Percentiles rank a stretch among this genome's conserved stretches.
These are phyloP conservation scores for Coelopa frigida DNA, from an alignment of 1,140 invertebrate species.

Conservation along the genomic window DNA sequence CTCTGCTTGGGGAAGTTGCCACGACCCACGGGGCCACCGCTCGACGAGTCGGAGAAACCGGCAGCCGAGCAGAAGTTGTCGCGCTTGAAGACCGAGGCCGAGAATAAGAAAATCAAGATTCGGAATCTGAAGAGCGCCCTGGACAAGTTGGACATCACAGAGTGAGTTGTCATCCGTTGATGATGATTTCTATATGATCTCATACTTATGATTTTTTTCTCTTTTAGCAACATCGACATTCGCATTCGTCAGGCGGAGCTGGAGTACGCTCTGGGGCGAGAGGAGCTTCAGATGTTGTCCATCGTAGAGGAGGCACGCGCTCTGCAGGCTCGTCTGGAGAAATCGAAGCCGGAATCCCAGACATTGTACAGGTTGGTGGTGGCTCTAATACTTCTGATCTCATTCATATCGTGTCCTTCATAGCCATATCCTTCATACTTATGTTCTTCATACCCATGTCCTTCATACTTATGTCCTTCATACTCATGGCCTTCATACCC, in stretches of 20 bases:
- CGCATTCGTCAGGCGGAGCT: slow-evolving; percentile 82
- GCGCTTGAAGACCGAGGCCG: slow-evolving; percentile 59
- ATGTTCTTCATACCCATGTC: background rate
- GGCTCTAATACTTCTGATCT: background rate
- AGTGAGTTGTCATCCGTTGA: slow-evolving; percentile 45
- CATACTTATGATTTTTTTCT: slow-evolving; percentile 4
- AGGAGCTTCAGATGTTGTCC: slow-evolving; percentile 77
- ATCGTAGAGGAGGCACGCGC: slow-evolving; percentile 73
- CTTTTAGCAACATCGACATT: slow-evolving; percentile 77
- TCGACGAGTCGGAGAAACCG: slow-evolving; percentile 37
- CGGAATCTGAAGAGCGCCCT: slow-evolving; percentile 67
- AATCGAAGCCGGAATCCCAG: slow-evolving; percentile 42
- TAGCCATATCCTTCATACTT: background rate
- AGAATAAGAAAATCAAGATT: slow-evolving; percentile 64
- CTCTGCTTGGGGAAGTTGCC: slow-evolving; percentile 42
- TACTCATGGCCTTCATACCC: background rate
- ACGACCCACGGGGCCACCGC: slow-evolving; percentile 42
- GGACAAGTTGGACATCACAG: slow-evolving; percentile 66
- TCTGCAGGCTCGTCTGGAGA: slow-evolving; percentile 68
- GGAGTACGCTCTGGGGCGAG: slow-evolving; percentile 77
- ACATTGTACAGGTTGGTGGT: slow-evolving; percentile 24
- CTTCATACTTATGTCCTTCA: background rate
- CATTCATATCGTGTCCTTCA: background rate
- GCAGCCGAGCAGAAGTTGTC: slow-evolving; percentile 58
- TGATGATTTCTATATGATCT: background rate